Evolutionary conservation across 1,140 invertebrate species (phyloP).

Genomic region (Sminthurinus signatus): DNA sequence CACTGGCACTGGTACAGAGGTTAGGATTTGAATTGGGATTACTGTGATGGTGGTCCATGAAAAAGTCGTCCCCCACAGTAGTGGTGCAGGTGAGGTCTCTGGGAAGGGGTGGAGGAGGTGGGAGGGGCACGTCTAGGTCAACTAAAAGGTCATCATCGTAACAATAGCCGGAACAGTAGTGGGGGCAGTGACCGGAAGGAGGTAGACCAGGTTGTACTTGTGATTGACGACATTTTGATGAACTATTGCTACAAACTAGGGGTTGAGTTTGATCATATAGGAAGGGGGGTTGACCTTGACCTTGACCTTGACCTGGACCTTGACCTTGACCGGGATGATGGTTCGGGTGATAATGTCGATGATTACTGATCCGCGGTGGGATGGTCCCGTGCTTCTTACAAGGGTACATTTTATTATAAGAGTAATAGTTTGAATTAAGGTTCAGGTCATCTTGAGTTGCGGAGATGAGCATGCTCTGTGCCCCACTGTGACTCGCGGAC

Average conservation of each 20-base stretch:
- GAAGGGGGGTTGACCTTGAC: background rate
- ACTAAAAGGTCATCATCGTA: constrained; percentile 9
- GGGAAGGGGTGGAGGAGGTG: constrained; percentile 18
- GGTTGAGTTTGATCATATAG: no score
- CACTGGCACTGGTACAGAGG: no score
- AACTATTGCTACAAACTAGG: background rate
- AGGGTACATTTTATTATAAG: constrained; percentile 8
- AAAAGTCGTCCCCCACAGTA: constrained; percentile 10
- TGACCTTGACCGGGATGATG: no score
- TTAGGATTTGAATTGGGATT: no score
- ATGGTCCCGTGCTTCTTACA: constrained; percentile 14
- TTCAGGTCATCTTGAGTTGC: background rate
- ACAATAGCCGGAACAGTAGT: background rate
- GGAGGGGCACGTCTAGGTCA: constrained; percentile 16
- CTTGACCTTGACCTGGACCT: no score
- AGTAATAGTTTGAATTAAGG: background rate
- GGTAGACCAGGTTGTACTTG: background rate
- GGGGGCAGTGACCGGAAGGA: background rate
- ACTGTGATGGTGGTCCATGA: background rate
- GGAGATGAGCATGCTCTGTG: background rate
- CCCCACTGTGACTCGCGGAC: constrained; percentile 8
- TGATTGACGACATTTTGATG: background rate
- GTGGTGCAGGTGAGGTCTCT: constrained; percentile 26
- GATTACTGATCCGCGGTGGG: constrained; percentile 2
- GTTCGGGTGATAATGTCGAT: background rate